Evolutionary conservation across 2,888 invertebrate species (phyloP).

Genomic region (Aquatica leii): DNA sequence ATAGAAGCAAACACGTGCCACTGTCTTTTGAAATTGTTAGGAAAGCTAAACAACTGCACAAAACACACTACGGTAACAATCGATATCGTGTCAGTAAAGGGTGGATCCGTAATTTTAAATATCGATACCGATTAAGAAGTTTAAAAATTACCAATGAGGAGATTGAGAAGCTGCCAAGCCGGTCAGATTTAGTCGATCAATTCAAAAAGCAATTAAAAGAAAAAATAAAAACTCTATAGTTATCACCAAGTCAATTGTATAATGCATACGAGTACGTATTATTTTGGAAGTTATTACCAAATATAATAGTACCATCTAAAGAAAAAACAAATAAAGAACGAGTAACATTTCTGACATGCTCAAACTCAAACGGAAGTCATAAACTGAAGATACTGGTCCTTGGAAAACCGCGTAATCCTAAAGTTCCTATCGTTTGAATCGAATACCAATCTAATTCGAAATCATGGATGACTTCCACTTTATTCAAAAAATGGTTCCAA

Average conservation of each 20-base stretch:
- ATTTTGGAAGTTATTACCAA: background rate
- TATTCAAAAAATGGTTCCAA: conserved; percentile 21
- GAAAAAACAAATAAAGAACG: background rate
- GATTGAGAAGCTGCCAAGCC: no score
- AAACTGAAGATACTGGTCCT: conserved; percentile 15
- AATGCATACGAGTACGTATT: background rate
- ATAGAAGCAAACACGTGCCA: background rate
- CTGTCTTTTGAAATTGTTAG: background rate
- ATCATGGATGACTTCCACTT: conserved; percentile 18
- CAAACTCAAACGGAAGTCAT: conserved; percentile 1
- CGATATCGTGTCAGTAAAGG: background rate
- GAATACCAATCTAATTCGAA: conserved; percentile 21
- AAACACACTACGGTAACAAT: background rate
- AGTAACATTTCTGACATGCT: background rate
- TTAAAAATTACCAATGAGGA: background rate
- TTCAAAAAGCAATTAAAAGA: background rate
- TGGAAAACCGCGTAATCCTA: conserved; percentile 26
- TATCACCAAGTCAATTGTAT: background rate
- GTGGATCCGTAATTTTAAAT: conserved; percentile 6
- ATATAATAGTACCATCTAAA: background rate
- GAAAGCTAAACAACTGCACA: conserved; percentile 4
- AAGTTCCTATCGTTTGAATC: conserved; percentile 13
- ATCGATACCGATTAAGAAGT: background rate
- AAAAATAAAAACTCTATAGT: background rate
- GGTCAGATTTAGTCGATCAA: background rate